These are phyloP conservation scores for Danio rerio DNA, from an alignment of 2,113 vertebrate genomes.

Conservation along the genomic window DNA sequence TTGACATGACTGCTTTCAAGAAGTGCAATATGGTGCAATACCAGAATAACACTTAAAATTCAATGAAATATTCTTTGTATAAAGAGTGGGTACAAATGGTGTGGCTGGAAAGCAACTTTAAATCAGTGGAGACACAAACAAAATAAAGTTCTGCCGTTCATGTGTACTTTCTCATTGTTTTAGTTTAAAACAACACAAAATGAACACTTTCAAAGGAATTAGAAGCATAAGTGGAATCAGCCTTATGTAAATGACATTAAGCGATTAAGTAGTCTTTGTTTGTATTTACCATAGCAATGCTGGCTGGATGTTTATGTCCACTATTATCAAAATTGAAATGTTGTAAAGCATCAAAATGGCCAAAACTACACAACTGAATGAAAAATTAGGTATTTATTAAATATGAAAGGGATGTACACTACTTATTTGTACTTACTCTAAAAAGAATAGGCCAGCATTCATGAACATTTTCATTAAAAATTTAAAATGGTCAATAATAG, in stretches of 20 bases:
- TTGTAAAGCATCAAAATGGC: not conserved
- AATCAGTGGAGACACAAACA: not conserved
- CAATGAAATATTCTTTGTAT: not conserved
- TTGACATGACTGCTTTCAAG: not conserved
- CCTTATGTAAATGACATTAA: not conserved
- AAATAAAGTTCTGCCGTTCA: too few relatives aligned
- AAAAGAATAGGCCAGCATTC: too few relatives aligned
- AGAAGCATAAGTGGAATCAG: not conserved
- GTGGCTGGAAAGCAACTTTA: not conserved
- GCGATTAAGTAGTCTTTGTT: not conserved
- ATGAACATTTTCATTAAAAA: too few relatives aligned
- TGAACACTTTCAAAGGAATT: not conserved
- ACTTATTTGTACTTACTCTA: too few relatives aligned
- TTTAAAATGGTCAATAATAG: too few relatives aligned
- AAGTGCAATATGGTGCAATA: not conserved
- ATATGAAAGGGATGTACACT: not conserved
- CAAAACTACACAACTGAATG: too few relatives aligned
- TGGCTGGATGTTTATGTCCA: not conserved
- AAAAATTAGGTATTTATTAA: too few relatives aligned
- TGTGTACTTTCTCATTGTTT: too few relatives aligned
- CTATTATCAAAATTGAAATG: not conserved
- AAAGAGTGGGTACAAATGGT: not conserved
- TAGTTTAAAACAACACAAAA: not conserved
- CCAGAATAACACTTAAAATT: constrained; percentile 2
- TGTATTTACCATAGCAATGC: not conserved